Base-by-base conservation (phyloP, 2,797 vertebrate genomes). In the Scleropages formosus region DNA sequence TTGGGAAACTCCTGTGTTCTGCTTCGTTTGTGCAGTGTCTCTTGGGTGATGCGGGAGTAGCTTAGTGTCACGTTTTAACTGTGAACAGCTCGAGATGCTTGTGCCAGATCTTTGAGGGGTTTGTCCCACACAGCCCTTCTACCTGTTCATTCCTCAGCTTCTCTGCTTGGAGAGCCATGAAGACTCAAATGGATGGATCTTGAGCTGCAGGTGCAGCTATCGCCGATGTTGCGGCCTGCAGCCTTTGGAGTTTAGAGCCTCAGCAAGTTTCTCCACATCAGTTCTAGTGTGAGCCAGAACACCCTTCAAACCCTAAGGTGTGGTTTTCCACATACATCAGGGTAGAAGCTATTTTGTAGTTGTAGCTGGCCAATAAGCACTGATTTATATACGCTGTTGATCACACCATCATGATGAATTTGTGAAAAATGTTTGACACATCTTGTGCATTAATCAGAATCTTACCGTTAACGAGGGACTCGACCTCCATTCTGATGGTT, bases 361-460 rank as follows among this genome's bases (percentile, higher is more conserved):
- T n/a, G n/a, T n/a, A 26, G 63, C 31, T 44, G 16, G 63, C 62
- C 64, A 31, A 27, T 26, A 64, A 16, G 31, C 64, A n/a, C 64
- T 39, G 64, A 27, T 46, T 26, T 39, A 27, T 66, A 27, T 66
- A 20, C 20, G 18, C 66, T 16, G 27, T 22, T 31, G 31, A 6
- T 60, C 31, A n/a, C 62, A 58, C n/a, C 20, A 49, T 27, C 27
- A 75, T 51, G 47, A 59, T 56, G 16, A 67, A 53, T 53, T 20
- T 26, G 51, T 71, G 49, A 15, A 58, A 71, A 71, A 16, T 56
- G 68, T 24, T 71, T 53, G 56, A 71, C 31, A 44, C 3, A 64
- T 75, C 73, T 22, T 67, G 49, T 68, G 67, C 26, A 60, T n/a
- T 61, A 75, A 75, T 61, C 39, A 60, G 20, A 60, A 58, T 60